A percentile compares a stretch with the other conserved stretches of the same genome.
Conservation (phyloP, 2,888 invertebrate species). For the Siphlonurus alternatus region DNA sequence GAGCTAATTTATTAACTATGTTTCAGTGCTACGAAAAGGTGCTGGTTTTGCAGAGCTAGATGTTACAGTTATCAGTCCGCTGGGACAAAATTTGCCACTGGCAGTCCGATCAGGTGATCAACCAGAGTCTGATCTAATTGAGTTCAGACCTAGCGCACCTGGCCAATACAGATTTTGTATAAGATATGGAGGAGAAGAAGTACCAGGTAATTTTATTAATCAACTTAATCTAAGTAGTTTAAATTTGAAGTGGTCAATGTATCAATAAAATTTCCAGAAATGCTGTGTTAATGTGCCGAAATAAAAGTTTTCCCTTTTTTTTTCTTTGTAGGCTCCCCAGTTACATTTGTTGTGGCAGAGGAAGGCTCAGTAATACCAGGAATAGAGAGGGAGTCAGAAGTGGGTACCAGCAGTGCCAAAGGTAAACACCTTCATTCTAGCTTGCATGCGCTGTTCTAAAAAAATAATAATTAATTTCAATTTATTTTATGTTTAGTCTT, state of each 20-base stretch:
- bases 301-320: neutral
- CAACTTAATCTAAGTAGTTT: too few relatives aligned
- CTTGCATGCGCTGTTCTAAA: too few relatives aligned
- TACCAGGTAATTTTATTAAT: constrained; percentile 27
- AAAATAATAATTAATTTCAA: too few relatives aligned
- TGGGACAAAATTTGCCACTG: constrained; percentile 66
- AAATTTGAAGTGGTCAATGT: constrained; percentile 2
- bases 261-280: neutral
- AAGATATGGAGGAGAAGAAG: constrained; percentile 36
- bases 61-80: constrained; percentile 72
- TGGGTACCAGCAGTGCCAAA: constrained; percentile 35
- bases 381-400: constrained; percentile 22
- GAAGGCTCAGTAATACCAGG: constrained; percentile 14
- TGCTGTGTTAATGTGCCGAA: too few relatives aligned
- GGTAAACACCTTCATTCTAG: constrained; percentile 26
- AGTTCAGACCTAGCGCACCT: constrained; percentile 69
- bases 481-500: too few relatives aligned
- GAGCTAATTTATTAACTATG: too few relatives aligned
- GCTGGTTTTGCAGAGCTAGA: constrained; percentile 75
- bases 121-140: constrained; percentile 52
- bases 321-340: constrained; percentile 33
- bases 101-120: constrained; percentile 48
- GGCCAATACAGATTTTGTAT: constrained; percentile 53
- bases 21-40: constrained; percentile 57
- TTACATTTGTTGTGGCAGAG: constrained; percentile 38